Percentiles rank a stretch among this genome's conserved stretches.
Evolutionary conservation across 2,888 invertebrate genomes (phyloP).

Genomic region (Lasius platythorax): DNA sequence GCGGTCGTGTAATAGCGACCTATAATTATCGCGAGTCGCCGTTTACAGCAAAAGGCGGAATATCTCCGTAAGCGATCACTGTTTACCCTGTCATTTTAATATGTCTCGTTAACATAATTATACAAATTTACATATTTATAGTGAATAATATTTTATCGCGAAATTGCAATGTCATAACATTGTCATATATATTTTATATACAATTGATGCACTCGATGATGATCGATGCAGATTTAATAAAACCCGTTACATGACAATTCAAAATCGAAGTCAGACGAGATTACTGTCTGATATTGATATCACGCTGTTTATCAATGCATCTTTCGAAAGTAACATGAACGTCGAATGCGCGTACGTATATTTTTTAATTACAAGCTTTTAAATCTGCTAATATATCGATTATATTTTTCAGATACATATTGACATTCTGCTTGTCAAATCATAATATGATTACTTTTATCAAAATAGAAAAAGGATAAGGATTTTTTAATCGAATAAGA

Average conservation of each 20-base stretch:
- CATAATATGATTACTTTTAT: background rate
- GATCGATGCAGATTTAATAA: conserved; percentile 16
- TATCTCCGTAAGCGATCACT: conserved; percentile 9
- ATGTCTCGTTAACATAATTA: background rate
- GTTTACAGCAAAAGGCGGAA: conserved; percentile 13
- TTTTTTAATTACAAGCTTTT: background rate
- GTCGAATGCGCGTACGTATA: background rate
- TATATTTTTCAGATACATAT: background rate
- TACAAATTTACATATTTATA: conserved; percentile 4
- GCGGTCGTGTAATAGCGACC: conserved; percentile 37
- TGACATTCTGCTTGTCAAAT: background rate
- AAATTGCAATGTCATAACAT: background rate
- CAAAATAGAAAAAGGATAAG: background rate
- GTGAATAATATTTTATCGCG: conserved; percentile 18
- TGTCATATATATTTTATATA: conserved; percentile 12
- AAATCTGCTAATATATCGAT: background rate
- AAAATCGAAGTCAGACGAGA: conserved; percentile 12
- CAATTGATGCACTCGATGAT: background rate
- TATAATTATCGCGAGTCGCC: conserved; percentile 38
- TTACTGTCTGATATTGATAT: conserved; percentile 2
- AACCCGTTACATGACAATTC: conserved; percentile 22
- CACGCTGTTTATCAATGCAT: background rate
- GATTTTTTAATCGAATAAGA: background rate
- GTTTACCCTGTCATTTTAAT: conserved; percentile 1
- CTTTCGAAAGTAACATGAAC: conserved; percentile 4